Evolutionary conservation across 2,797 vertebrate species (phyloP).

Genomic region (Buceros bicornis): DNA sequence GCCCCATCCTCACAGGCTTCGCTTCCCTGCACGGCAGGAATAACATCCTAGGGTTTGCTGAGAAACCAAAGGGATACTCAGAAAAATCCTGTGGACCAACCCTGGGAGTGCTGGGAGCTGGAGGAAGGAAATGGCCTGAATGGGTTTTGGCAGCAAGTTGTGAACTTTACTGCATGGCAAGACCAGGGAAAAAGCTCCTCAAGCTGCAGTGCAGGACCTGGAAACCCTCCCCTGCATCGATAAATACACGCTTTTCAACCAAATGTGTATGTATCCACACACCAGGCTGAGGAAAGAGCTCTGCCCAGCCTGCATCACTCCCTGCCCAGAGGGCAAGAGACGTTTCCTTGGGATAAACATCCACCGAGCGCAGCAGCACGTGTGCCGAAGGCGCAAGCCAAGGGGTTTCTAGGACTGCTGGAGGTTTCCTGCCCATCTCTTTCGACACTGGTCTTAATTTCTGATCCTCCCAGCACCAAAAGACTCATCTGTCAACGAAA

Average conservation of each 20-base stretch:
- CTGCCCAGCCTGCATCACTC: background rate
- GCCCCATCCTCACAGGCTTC: no score
- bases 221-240: background rate
- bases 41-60: background rate
- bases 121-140: background rate
- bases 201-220: no score
- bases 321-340: background rate
- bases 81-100: background rate
- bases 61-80: background rate
- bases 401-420: background rate
- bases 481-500: background rate
- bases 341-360: background rate
- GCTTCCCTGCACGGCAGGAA: no score
- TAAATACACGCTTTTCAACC: background rate
- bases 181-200: background rate
- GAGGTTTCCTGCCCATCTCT: background rate
- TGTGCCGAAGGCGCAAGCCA: background rate
- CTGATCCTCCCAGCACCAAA: background rate
- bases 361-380: accelerated
- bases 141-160: background rate
- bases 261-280: no score
- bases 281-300: no score
- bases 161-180: background rate
- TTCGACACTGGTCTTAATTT: background rate
- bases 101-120: background rate